Evolutionary conservation across 2,113 vertebrate species (phyloP).

Genomic region (Dicrurus megarhynchus): DNA sequence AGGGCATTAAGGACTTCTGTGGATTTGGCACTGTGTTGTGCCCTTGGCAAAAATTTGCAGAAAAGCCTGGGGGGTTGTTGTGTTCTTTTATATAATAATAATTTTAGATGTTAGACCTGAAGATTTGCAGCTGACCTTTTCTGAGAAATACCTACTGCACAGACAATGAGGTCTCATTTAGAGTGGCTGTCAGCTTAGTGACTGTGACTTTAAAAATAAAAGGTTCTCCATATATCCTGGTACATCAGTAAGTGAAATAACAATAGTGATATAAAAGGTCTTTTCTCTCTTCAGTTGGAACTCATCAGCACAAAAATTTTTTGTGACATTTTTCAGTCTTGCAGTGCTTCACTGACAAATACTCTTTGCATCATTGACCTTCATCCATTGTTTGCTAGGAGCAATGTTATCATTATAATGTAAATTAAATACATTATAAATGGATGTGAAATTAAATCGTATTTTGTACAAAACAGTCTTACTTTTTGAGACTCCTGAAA

Average conservation of each 20-base stretch:
- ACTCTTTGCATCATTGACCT: not conserved
- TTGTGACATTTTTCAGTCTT: not conserved
- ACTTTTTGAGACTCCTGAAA: not conserved
- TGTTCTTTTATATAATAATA: not conserved
- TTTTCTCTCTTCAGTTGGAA: not conserved
- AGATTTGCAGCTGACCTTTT: slow-evolving; percentile 9
- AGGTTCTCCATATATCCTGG: not conserved
- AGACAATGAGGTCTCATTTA: not conserved
- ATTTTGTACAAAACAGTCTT: not conserved
- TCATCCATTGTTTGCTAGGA: not conserved
- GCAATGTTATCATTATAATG: not conserved
- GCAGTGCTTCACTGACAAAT: not conserved
- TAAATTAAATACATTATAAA: not conserved
- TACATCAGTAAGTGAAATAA: not conserved
- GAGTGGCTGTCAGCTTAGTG: not conserved
- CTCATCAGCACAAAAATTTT: not conserved
- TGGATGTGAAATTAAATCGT: not conserved
- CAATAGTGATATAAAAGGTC: not conserved
- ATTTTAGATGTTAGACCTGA: not conserved
- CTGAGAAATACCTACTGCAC: not conserved
- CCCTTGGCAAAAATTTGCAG: not conserved
- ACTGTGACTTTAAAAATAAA: not conserved
- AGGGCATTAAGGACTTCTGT: not conserved
- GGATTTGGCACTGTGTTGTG: not conserved
- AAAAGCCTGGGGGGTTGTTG: not conserved